phyloP scores from a whole-genome alignment of 2,113 vertebrate genomes.

The Pampusana beccarii region DNA sequence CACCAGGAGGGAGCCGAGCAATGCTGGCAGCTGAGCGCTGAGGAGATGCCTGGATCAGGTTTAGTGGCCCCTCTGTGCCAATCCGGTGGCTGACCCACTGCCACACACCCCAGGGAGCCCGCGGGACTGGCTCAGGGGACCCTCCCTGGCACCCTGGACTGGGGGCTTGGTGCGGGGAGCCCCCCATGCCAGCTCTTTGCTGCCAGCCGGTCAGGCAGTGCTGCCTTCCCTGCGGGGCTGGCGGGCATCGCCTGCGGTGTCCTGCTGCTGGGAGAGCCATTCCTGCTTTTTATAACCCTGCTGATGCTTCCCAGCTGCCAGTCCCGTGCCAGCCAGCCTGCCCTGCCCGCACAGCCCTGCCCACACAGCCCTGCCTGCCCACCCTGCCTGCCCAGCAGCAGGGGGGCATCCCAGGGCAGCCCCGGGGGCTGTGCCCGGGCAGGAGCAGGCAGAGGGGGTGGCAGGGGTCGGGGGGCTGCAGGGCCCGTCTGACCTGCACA shows the following conservation, averaged over 20 bases:
- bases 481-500: slow-evolving; percentile 44
- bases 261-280: slow-evolving; percentile 3
- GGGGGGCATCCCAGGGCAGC: neutral
- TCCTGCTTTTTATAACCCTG: slow-evolving; percentile 44
- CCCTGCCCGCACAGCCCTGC: neutral
- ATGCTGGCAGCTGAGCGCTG: accelerated
- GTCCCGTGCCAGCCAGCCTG: neutral
- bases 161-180: neutral
- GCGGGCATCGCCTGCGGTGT: neutral
- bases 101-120: neutral
- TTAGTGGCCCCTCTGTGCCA: neutral
- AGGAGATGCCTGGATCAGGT: neutral
- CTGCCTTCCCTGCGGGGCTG: neutral
- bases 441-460: neutral
- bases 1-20: neutral
- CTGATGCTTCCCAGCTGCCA: neutral
- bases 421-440: neutral
- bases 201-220: neutral
- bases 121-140: neutral
- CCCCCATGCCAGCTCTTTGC: neutral
- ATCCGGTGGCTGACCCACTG: neutral
- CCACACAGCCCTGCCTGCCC: neutral
- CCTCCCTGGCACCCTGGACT: accelerated
- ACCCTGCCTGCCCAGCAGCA: neutral
- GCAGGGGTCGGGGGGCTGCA: neutral